Evolutionary conservation across 2,888 invertebrate species (phyloP).

Genomic region (Aphidoletes aphidimyza): DNA sequence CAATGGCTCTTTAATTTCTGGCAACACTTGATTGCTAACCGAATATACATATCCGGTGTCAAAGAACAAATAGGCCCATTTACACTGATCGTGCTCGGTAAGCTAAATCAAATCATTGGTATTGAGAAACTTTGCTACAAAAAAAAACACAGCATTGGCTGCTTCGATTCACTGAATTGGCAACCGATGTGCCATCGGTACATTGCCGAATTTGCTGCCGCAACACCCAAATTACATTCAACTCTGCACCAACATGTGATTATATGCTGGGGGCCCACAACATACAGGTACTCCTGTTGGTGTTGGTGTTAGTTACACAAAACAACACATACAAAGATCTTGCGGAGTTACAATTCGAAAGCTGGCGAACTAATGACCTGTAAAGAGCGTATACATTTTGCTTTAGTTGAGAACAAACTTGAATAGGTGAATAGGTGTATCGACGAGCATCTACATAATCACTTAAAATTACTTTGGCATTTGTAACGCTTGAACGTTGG

Average conservation of each 20-base stretch:
- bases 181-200: no score
- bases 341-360: background rate
- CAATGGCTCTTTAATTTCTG: background rate
- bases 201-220: no score
- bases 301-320: background rate
- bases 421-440: background rate
- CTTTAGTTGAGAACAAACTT: no score
- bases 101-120: no score
- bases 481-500: background rate
- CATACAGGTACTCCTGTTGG: no score
- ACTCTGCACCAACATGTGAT: background rate
- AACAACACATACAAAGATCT: background rate
- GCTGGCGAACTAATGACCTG: constrained; percentile 38
- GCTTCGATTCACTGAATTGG: background rate
- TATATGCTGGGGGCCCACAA: background rate
- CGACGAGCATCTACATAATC: background rate
- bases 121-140: no score
- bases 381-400: constrained; percentile 7
- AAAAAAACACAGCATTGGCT: background rate
- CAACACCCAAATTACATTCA: background rate
- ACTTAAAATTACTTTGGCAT: constrained; percentile 34
- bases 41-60: background rate
- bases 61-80: background rate
- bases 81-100: background rate
- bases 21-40: background rate